Base-by-base conservation (phyloP, 2,888 invertebrate genomes). In the Scaptomyza caliginosa region DNA sequence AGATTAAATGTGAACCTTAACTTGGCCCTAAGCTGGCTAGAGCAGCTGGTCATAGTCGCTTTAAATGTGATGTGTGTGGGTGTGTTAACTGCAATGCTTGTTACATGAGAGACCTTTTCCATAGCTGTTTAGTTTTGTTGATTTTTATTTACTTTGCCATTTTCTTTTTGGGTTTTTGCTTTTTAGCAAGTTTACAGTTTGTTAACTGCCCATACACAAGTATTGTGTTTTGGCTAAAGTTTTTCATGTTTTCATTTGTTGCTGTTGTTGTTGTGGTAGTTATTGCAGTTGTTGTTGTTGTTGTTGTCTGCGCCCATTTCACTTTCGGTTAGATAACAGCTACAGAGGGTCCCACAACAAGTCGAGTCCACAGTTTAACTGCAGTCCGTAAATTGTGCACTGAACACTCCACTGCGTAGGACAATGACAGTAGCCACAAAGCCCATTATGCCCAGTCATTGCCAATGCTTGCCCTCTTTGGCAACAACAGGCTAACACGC, bases 101-200 rank as follows among this genome's bases (percentile, higher is more conserved):
- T 74, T 77, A 68, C 76, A 76, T 76, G 70, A 65, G 48, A 65
- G 49, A 56, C 36, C 67, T 48, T 51, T 58, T 54, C 24, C 23
- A 23, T 32, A 23, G 8, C 28, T 30, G 40, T 56, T 28, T 28
- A 26, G 7, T 73, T 73, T 56, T 26, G 26, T 43, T 17, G 42
- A 65, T 60, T 73, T 72, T 65, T 59, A 57, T 62, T 78, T 80
- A 50, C 38, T 49, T 79, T 67, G 49, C 45, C 28, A 58, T 77
- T 74, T 72, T 63, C 56, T 58, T 72, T 69, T 65, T 19, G n/a
- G n/a, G 59, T 46, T 64, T 66, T 74, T 82, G 59, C 49, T 64
- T 66, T 74, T 82, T 75, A 75, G 70, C 81, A 79, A 83, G 74
- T 83, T 81, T 74, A 63, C 81, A 83, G 81, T 81, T 81, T 82